Percentiles rank a stretch among this genome's conserved stretches.
Conservation (phyloP, 1,140 invertebrate genomes). For the Drosophila miranda region DNA sequence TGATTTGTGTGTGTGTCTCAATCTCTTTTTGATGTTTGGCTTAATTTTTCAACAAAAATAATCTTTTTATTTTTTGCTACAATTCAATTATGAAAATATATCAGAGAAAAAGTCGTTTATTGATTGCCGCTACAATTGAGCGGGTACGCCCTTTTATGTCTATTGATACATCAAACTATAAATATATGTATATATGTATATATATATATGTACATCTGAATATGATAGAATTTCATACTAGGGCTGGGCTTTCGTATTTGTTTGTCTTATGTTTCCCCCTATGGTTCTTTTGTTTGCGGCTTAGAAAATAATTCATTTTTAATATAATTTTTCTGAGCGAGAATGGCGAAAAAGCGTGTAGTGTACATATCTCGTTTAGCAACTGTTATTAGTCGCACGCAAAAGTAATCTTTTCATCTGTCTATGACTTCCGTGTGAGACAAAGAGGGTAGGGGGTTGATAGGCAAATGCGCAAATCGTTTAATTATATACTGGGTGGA, state of each 20-base stretch:
- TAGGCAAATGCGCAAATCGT: conserved; percentile 64
- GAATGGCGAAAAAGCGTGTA: not conserved
- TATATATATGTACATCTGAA: conserved; percentile 21
- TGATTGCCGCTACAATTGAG: conserved; percentile 62
- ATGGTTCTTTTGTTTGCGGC: conserved; percentile 34
- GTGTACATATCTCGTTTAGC: conserved; percentile 53
- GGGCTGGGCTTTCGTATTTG: conserved; percentile 30
- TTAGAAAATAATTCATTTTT: conserved; percentile 56
- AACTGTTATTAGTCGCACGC: conserved; percentile 55
- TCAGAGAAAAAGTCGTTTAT: conserved; percentile 32
- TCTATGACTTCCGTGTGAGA: conserved; percentile 49
- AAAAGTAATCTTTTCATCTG: conserved; percentile 32
- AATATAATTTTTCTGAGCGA: conserved; percentile 35
- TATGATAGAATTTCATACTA: conserved; percentile 45
- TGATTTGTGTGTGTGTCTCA: conserved; percentile 40
- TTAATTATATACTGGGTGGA: conserved; percentile 51
- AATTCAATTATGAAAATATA: conserved; percentile 63
- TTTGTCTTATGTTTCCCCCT: conserved; percentile 23
- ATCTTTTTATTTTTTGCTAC: conserved; percentile 43
- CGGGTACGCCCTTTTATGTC: conserved; percentile 51
- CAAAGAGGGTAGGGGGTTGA: not conserved
- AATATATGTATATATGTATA: conserved; percentile 22
- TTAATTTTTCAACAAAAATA: conserved; percentile 51
- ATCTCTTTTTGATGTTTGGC: conserved; percentile 51
- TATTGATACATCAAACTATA: conserved; percentile 51